These are phyloP conservation scores for Geophilus truncorum DNA, from an alignment of 2,888 invertebrate species.

Conservation along the genomic window DNA sequence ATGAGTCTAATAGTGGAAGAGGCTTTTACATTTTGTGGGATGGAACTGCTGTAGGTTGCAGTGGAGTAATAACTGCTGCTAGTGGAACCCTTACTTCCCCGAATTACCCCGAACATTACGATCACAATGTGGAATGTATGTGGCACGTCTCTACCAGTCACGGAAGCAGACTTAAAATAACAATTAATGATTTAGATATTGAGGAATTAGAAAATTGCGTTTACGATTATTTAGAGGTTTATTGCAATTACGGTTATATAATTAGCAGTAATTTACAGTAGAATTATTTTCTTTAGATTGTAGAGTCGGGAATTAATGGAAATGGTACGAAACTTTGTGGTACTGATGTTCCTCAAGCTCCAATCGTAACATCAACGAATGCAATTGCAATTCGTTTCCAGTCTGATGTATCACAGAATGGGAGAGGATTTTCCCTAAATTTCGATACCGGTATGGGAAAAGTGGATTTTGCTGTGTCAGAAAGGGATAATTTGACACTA, in stretches of 20 bases:
- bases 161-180: constrained; percentile 62
- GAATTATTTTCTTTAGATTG: too few species aligned
- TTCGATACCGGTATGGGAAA: constrained; percentile 59
- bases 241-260: not conserved
- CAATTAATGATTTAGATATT: constrained; percentile 64
- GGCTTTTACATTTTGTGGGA: constrained; percentile 75
- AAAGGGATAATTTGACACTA: too few species aligned
- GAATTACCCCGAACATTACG: constrained; percentile 73
- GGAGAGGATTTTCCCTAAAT: constrained; percentile 71
- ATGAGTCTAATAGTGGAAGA: constrained; percentile 56
- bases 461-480: too few species aligned
- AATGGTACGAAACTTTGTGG: constrained; percentile 42
- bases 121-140: constrained; percentile 66
- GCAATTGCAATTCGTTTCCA: constrained; percentile 66
- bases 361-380: constrained; percentile 62
- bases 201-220: constrained; percentile 55
- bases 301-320: too few species aligned
- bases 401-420: constrained; percentile 41
- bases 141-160: constrained; percentile 69
- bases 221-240: constrained; percentile 65
- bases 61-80: constrained; percentile 65
- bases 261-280: too few species aligned
- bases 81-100: constrained; percentile 75
- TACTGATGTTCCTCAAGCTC: constrained; percentile 53
- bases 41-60: constrained; percentile 66